Conservation (phyloP, 2,797 vertebrate genomes). For the Ctenopoma multispine region DNA sequence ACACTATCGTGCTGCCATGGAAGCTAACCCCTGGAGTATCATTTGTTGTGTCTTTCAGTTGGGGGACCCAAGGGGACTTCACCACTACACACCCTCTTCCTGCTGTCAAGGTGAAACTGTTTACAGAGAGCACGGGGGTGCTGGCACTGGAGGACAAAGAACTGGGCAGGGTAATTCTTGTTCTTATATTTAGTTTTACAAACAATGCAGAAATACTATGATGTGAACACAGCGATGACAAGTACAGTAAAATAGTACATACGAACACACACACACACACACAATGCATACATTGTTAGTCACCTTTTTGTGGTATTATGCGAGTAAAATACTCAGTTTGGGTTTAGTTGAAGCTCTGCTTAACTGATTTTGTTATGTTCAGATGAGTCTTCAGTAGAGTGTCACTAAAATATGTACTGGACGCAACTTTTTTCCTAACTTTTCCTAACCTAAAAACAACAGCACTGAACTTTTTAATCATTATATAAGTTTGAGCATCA, state of each 20-base stretch:
- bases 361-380: constrained; percentile 11
- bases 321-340: neutral
- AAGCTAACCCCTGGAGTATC: constrained; percentile 67
- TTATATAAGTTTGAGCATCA: constrained; percentile 21
- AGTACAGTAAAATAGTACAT: no score
- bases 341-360: constrained; percentile 9
- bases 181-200: constrained; percentile 16
- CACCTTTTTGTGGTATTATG: constrained; percentile 17
- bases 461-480: constrained; percentile 14
- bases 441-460: constrained; percentile 2
- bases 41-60: constrained; percentile 86
- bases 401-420: constrained; percentile 1
- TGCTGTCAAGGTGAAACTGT: constrained; percentile 99
- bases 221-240: no score
- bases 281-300: no score
- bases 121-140: constrained; percentile 98
- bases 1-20: constrained; percentile 47
- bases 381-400: neutral
- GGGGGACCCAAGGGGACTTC: constrained; percentile 99
- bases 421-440: neutral
- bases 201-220: neutral
- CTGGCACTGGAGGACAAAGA: constrained; percentile 99
- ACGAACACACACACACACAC: no score
- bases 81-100: constrained; percentile 96
- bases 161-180: constrained; percentile 91